Evolutionary conservation across 2,113 vertebrate genomes (phyloP).

Genomic region (Muntiacus reevesi): DNA sequence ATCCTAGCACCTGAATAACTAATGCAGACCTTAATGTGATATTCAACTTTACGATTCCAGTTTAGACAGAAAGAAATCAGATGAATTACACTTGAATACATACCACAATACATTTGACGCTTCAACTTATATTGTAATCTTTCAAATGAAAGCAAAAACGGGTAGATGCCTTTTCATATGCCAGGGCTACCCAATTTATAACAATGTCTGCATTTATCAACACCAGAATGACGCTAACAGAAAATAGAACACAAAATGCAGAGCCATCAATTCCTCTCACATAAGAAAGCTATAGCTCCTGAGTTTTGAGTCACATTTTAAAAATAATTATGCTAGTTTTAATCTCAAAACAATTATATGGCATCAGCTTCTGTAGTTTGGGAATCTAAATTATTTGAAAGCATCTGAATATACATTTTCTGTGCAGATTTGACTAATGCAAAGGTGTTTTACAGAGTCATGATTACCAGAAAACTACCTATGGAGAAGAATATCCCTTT

Average conservation of each 20-base stretch:
- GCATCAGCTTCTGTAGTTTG: not conserved
- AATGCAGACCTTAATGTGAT: conserved; percentile 60
- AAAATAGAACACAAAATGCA: not conserved
- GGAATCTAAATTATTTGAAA: not conserved
- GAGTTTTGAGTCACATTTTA: conserved; percentile 55
- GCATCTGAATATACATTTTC: not conserved
- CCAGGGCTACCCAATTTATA: not conserved
- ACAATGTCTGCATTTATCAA: conserved; percentile 30
- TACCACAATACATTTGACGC: conserved; percentile 48
- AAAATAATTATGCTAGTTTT: conserved; percentile 46
- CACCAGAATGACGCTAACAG: not conserved
- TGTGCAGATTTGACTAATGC: not conserved
- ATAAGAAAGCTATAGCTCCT: not conserved
- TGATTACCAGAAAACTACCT: not conserved
- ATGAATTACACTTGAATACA: conserved; percentile 44
- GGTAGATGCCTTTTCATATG: not conserved
- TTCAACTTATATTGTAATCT: conserved; percentile 22
- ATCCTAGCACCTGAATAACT: conserved; percentile 62
- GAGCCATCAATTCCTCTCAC: not conserved
- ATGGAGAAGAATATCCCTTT: not conserved
- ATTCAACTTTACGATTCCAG: conserved; percentile 51
- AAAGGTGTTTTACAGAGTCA: not conserved
- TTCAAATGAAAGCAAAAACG: conserved; percentile 48
- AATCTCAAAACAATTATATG: conserved; percentile 71
- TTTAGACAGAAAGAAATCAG: conserved; percentile 38